These are phyloP conservation scores for Dolomedes plantarius DNA, from an alignment of 2,888 invertebrate genomes.

Conservation along the genomic window DNA sequence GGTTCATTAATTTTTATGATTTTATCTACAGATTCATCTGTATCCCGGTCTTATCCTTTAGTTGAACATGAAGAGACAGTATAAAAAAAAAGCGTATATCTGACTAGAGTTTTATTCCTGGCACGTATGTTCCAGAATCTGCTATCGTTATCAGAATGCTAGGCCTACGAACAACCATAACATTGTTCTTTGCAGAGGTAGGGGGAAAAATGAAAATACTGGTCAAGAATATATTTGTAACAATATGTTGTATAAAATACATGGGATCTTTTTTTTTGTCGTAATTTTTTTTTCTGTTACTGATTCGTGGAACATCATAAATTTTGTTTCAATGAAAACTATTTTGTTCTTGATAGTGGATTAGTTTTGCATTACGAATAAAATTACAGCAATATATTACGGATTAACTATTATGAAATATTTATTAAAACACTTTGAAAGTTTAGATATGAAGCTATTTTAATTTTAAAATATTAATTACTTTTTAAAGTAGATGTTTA, in stretches of 20 bases:
- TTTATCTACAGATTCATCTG: not conserved
- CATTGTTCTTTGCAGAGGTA: not conserved
- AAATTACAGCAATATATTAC: no score
- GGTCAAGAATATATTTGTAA: not conserved
- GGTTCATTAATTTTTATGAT: not conserved
- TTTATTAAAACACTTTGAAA: no score
- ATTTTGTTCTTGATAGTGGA: no score
- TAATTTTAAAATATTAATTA: no score
- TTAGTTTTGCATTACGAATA: no score
- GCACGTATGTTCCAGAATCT: not conserved
- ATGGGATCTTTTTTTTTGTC: no score
- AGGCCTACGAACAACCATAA: not conserved
- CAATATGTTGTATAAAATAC: not conserved
- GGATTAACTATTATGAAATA: no score
- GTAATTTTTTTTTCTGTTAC: no score
- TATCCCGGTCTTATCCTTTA: not conserved
- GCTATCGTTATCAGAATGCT: not conserved
- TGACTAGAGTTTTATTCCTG: not conserved
- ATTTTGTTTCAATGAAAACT: no score
- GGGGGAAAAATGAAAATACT: not conserved
- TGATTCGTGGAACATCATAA: no score
- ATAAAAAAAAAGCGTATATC: not conserved
- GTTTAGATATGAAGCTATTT: no score
- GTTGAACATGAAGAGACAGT: not conserved
- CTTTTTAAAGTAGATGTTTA: no score